Percentiles rank a stretch among this genome's conserved stretches.
These are phyloP conservation scores for Alosa alosa DNA, from an alignment of 2,113 vertebrate species.

Conservation along the genomic window DNA sequence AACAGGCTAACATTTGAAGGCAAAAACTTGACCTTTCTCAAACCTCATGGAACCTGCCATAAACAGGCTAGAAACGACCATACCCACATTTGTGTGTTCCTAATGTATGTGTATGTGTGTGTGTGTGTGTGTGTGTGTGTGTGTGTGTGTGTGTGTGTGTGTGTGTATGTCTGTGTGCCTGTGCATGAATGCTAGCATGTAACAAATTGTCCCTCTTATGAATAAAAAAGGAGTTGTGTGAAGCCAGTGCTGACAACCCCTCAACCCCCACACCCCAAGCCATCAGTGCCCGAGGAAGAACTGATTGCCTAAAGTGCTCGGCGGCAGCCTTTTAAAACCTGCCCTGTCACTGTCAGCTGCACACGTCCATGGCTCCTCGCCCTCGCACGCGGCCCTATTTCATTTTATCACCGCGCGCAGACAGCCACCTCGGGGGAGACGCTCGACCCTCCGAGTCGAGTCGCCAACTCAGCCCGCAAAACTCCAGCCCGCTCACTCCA, in stretches of 20 bases:
- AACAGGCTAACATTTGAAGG: not conserved
- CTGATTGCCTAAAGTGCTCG: conserved; percentile 39
- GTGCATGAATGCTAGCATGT: not conserved
- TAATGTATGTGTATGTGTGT: not conserved
- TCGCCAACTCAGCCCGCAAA: not conserved
- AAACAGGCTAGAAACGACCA: not conserved
- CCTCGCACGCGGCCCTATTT: conserved; percentile 34
- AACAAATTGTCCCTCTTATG: conserved; percentile 12
- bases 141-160: not conserved
- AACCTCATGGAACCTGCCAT: not conserved
- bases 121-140: not conserved
- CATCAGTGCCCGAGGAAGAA: conserved; percentile 18
- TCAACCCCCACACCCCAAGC: not conserved
- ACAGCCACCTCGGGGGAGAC: conserved; percentile 42
- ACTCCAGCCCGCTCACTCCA: conserved; percentile 4
- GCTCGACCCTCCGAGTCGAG: conserved; percentile 31
- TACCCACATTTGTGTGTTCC: not conserved
- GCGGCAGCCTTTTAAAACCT: conserved; percentile 38
- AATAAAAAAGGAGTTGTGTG: conserved; percentile 37
- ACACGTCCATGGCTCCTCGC: conserved; percentile 15
- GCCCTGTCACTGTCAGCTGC: conserved; percentile 32
- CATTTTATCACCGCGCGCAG: conserved; percentile 45
- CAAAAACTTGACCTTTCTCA: not conserved
- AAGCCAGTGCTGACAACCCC: not conserved
- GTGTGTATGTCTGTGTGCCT: not conserved